A percentile compares a stretch with the other conserved stretches of the same genome.
phyloP scores from a whole-genome alignment of 2,113 vertebrate species.

The Himantopus leucocephalus region DNA sequence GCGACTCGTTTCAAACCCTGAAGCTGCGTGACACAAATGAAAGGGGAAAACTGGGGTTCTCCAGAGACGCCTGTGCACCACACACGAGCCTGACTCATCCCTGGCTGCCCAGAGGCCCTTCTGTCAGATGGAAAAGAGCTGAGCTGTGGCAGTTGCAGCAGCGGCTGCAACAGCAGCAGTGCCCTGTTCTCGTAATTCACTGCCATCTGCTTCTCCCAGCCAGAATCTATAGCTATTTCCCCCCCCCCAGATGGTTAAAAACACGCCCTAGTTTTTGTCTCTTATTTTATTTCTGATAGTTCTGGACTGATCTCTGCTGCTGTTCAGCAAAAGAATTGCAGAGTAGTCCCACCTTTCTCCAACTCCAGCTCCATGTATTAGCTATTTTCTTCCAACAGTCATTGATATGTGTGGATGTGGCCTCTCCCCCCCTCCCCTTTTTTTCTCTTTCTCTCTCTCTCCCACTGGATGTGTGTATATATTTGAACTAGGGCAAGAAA shows the following conservation, averaged over 20 bases:
- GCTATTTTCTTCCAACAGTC: not conserved
- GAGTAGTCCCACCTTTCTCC: not conserved
- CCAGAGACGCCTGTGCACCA: not conserved
- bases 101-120: conserved; percentile 42
- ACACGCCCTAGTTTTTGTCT: not conserved
- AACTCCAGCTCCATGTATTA: not conserved
- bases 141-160: conserved; percentile 43
- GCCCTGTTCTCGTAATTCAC: conserved; percentile 10
- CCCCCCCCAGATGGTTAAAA: not conserved
- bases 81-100: conserved; percentile 32
- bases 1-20: not conserved
- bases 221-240: not conserved
- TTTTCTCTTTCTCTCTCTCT: not conserved
- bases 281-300: not conserved
- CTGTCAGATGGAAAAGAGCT: conserved; percentile 51
- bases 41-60: not conserved
- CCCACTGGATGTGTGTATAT: not conserved
- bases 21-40: not conserved
- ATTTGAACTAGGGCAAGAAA: not conserved
- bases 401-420: not conserved
- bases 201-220: conserved; percentile 54
- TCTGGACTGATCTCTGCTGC: not conserved
- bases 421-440: not conserved
- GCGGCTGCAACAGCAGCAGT: conserved; percentile 34
- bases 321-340: not conserved